Conservation (phyloP, 1,140 invertebrate genomes). For the Varroa destructor region DNA sequence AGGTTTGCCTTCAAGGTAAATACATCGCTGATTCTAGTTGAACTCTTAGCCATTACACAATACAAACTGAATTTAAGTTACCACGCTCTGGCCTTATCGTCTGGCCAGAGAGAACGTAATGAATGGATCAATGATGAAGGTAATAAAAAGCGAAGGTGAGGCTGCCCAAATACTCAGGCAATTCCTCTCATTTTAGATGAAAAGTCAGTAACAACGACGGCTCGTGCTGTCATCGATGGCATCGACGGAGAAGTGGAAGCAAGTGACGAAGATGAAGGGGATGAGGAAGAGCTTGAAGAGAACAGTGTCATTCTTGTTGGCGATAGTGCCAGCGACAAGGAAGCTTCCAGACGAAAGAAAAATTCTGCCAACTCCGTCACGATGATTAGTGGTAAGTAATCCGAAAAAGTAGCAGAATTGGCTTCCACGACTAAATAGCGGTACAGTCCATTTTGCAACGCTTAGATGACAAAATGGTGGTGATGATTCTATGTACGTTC, state of each 20-base stretch:
- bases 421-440: background rate
- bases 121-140: too few species aligned
- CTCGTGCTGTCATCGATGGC: background rate
- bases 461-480: too few species aligned
- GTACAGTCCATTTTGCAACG: background rate
- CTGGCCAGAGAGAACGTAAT: too few species aligned
- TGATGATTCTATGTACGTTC: too few species aligned
- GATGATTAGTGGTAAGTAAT: background rate
- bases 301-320: background rate
- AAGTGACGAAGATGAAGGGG: conserved; percentile 15
- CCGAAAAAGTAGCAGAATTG: background rate
- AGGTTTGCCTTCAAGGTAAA: conserved; percentile 71
- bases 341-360: background rate
- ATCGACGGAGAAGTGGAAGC: background rate
- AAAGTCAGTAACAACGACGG: background rate
- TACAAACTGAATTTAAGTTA: background rate
- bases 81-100: too few species aligned
- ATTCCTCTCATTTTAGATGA: background rate
- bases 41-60: background rate
- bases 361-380: background rate
- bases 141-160: too few species aligned
- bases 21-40: background rate
- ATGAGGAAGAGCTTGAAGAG: conserved; percentile 1
- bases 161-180: too few species aligned
- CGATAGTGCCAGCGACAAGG: too few species aligned